Percentiles rank a stretch among this genome's conserved stretches.
phyloP scores from a whole-genome alignment of 2,797 vertebrate genomes.

The Tenualosa thibaudeaui region DNA sequence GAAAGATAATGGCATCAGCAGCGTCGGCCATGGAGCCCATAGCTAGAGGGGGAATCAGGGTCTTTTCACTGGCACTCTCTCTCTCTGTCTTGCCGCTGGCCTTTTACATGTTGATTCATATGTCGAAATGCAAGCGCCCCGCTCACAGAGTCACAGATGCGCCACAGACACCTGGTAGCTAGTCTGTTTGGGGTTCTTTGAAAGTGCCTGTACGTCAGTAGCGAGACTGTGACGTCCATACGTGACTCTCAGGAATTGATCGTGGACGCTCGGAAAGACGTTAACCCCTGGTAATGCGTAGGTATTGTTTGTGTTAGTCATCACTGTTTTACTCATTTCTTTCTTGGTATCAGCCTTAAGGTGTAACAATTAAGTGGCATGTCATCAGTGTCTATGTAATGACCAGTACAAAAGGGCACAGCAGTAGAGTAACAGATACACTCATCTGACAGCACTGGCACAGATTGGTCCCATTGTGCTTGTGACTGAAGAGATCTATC shows the following conservation, averaged over 20 bases:
- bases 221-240: neutral
- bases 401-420: neutral
- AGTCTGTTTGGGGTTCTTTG: neutral
- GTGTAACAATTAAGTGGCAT: neutral
- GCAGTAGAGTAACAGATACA: neutral
- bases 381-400: neutral
- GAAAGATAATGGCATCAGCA: slow-evolving; percentile 55
- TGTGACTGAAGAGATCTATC: neutral
- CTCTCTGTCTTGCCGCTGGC: neutral
- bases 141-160: neutral
- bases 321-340: neutral
- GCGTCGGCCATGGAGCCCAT: slow-evolving; percentile 36
- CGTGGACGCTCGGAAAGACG: no score
- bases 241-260: neutral
- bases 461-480: neutral
- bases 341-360: neutral
- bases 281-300: neutral
- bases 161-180: neutral
- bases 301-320: neutral
- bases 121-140: neutral
- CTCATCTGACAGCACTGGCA: neutral
- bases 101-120: neutral
- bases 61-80: neutral
- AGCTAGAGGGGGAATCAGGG: neutral
- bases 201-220: neutral